phyloP scores from a whole-genome alignment of 2,888 invertebrate genomes.

The Diploptera punctata region DNA sequence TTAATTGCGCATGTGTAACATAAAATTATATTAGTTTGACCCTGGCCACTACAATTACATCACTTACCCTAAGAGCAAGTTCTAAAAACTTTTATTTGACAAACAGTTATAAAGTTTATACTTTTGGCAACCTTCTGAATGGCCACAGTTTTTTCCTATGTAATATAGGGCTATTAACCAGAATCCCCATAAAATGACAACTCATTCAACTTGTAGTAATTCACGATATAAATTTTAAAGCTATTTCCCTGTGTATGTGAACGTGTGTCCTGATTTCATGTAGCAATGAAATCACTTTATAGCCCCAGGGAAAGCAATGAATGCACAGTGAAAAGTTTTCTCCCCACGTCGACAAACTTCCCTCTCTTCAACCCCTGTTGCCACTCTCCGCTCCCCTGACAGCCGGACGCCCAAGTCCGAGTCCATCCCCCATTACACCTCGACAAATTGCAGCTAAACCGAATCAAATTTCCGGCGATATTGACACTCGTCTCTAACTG shows the following conservation, averaged over 20 bases:
- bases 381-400: conserved; percentile 8
- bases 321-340: conserved; percentile 24
- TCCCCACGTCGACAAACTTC: conserved; percentile 36
- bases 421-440: not conserved
- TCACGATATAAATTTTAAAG: conserved; percentile 18
- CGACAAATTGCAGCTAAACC: conserved; percentile 18
- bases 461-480: conserved; percentile 16
- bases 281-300: conserved; percentile 23
- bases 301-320: conserved; percentile 21
- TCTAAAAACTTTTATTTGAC: too few relatives aligned
- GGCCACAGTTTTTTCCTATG: not conserved
- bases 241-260: not conserved
- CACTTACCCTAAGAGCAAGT: too few relatives aligned
- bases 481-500: not conserved
- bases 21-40: too few relatives aligned
- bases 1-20: too few relatives aligned
- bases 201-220: conserved; percentile 14
- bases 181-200: conserved; percentile 7
- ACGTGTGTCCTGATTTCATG: conserved; percentile 18
- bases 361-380: conserved; percentile 29
- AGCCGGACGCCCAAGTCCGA: conserved; percentile 5
- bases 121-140: not conserved
- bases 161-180: not conserved
- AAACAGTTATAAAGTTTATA: not conserved
- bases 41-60: too few relatives aligned